Evolutionary conservation across 2,888 invertebrate genomes (phyloP).

Genomic region (Ophioninae sp.): DNA sequence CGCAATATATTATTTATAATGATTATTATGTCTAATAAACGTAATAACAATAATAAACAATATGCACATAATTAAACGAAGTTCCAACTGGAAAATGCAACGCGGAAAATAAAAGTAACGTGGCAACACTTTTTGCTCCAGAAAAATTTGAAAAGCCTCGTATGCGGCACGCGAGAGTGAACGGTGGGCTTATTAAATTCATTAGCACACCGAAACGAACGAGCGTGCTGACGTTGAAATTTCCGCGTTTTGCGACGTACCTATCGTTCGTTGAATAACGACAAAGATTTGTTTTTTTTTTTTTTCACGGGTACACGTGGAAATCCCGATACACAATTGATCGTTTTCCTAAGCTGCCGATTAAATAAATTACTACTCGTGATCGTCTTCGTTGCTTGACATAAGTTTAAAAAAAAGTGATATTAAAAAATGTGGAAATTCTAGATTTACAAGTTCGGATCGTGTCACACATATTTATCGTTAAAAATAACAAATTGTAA

Average conservation of each 20-base stretch:
- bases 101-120: too few species aligned
- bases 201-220: constrained; percentile 43
- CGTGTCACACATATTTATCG: too few species aligned
- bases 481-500: too few species aligned
- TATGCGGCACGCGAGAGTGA: constrained; percentile 3
- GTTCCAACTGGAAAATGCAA: too few species aligned
- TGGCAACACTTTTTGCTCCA: background rate
- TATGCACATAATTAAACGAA: too few species aligned
- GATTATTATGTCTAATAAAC: too few species aligned
- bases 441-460: too few species aligned
- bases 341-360: background rate
- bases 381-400: background rate
- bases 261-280: constrained; percentile 21
- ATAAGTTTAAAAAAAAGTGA: too few species aligned
- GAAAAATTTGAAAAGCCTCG: background rate
- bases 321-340: background rate
- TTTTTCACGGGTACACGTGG: background rate
- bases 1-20: too few species aligned
- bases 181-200: constrained; percentile 49
- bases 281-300: constrained; percentile 7
- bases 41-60: too few species aligned
- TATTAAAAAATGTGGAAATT: too few species aligned
- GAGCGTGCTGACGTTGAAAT: constrained; percentile 20
- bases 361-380: background rate
- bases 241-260: constrained; percentile 16